phyloP scores from a whole-genome alignment of 2,888 invertebrate species.

The Norana najaformis region DNA sequence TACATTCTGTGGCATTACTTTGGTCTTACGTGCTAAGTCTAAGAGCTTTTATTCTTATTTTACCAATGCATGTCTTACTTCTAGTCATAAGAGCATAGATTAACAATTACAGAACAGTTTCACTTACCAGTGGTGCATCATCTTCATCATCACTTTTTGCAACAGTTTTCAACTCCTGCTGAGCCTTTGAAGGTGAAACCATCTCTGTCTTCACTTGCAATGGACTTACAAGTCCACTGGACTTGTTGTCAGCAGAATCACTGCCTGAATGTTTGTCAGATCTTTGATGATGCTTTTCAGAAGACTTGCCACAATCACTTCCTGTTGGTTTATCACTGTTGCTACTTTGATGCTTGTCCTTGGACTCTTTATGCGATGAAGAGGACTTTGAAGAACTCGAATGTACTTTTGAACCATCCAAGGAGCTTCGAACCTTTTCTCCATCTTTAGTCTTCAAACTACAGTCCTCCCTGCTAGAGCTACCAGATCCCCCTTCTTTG shows the following conservation, averaged over 20 bases:
- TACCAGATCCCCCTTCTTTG: not conserved
- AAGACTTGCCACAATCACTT: not conserved
- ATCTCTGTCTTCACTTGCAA: constrained; percentile 35
- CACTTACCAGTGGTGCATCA: not conserved
- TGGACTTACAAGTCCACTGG: not conserved
- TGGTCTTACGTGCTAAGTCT: no score
- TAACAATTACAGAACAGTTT: not conserved
- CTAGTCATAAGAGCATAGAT: not conserved
- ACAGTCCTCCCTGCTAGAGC: not conserved
- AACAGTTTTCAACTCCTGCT: not conserved
- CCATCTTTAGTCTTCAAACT: not conserved
- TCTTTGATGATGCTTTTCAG: constrained; percentile 14
- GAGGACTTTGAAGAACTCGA: constrained; percentile 1
- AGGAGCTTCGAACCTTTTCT: not conserved
- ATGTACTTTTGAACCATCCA: not conserved
- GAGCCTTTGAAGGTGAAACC: constrained; percentile 32
- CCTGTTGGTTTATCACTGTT: not conserved
- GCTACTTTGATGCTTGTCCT: constrained; percentile 15
- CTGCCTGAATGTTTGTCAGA: not conserved
- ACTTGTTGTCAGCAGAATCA: not conserved
- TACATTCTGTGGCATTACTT: no score
- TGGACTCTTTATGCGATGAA: not conserved
- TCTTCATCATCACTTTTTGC: constrained; percentile 40
- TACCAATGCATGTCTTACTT: no score
- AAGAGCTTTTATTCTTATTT: not conserved